These are phyloP conservation scores for Oryzaephilus surinamensis DNA, from an alignment of 1,140 invertebrate species.

Conservation along the genomic window DNA sequence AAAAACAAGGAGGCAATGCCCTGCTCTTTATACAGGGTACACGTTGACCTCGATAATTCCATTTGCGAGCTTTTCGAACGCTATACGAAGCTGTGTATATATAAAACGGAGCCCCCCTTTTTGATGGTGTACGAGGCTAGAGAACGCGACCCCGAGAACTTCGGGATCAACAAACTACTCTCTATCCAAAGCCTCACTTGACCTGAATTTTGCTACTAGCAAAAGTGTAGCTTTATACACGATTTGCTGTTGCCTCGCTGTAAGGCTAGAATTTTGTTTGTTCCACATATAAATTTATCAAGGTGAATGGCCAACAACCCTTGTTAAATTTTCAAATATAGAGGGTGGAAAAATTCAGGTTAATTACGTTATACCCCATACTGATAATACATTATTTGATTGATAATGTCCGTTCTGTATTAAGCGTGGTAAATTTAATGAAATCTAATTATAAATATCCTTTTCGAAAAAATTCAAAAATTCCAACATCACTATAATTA, in stretches of 20 bases:
- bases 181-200: conserved; percentile 18
- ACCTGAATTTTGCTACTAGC: conserved; percentile 25
- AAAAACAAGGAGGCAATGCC: conserved; percentile 32
- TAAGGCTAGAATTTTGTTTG: conserved; percentile 20
- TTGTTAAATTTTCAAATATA: background rate
- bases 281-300: conserved; percentile 24
- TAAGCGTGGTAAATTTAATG: background rate
- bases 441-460: background rate
- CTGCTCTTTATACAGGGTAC: conserved; percentile 23
- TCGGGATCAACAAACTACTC: conserved; percentile 30
- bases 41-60: conserved; percentile 28
- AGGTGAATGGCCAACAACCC: conserved; percentile 27
- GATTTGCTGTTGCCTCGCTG: background rate
- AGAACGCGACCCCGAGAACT: conserved; percentile 22
- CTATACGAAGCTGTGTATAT: too few species aligned
- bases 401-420: background rate
- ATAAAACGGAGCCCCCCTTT: too few species aligned
- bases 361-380: too few species aligned
- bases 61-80: too few species aligned
- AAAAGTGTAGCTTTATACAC: background rate
- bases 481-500: too few species aligned
- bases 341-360: too few species aligned
- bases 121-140: conserved; percentile 3
- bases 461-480: too few species aligned
- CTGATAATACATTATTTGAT: too few species aligned